A percentile compares a stretch with the other conserved stretches of the same genome.
These are phyloP conservation scores for Drosophila sturtevanti DNA, from an alignment of 1,140 invertebrate species.

Conservation along the genomic window DNA sequence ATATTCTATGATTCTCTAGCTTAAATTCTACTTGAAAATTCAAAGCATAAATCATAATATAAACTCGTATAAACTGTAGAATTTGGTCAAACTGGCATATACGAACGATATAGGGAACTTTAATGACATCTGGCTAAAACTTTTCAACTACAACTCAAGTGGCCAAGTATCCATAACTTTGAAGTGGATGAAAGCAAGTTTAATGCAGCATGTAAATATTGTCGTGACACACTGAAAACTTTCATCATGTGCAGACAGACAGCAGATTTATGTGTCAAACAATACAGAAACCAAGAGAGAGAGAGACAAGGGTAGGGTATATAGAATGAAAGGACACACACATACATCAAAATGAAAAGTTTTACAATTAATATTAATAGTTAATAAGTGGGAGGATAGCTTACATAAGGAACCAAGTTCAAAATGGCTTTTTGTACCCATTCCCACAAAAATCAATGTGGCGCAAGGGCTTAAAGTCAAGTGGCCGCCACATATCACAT, in stretches of 20 bases:
- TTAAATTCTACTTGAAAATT: slow-evolving; percentile 71
- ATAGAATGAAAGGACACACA: too few species aligned
- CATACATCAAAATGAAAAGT: slow-evolving; percentile 53
- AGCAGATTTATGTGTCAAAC: too few species aligned
- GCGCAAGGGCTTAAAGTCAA: background rate
- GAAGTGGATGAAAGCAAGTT: slow-evolving; percentile 53
- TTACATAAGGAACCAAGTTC: background rate
- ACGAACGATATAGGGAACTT: slow-evolving; percentile 70
- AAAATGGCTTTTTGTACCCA: background rate
- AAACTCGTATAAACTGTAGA: slow-evolving; percentile 6
- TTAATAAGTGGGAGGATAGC: slow-evolving; percentile 25
- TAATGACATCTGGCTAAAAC: slow-evolving; percentile 53
- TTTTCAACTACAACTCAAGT: slow-evolving; percentile 34
- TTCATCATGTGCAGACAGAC: slow-evolving; percentile 56
- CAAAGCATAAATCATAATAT: slow-evolving; percentile 59
- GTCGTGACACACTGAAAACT: slow-evolving; percentile 74
- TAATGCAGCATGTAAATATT: slow-evolving; percentile 81
- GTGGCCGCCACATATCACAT: background rate
- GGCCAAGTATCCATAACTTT: slow-evolving; percentile 36
- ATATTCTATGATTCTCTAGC: slow-evolving; percentile 58
- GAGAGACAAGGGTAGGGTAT: slow-evolving; percentile 29
- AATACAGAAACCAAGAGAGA: slow-evolving; percentile 40
- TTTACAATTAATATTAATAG: slow-evolving; percentile 74
- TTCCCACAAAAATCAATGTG: slow-evolving; percentile 1
- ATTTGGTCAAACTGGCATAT: slow-evolving; percentile 70